Base-by-base conservation (phyloP, 1,140 invertebrate genomes). In the Apis laboriosa region DNA sequence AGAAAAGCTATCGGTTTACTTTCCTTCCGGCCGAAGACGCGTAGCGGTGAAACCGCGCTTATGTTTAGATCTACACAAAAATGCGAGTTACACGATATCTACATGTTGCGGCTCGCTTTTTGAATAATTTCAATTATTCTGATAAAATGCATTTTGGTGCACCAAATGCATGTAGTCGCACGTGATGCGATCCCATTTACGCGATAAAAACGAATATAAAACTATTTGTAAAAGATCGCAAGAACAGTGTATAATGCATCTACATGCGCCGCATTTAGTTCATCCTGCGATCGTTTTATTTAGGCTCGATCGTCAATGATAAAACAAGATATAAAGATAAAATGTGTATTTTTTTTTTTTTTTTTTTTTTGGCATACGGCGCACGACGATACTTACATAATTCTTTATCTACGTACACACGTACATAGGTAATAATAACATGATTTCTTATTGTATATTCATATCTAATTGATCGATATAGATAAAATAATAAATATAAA, bases 401-500 rank as follows among this genome's bases (percentile, higher is more conserved):
- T 53, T 63, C 13, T 34, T 43, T 28, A 17, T 55, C 53, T 24
- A 73, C 58, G n/a, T 19, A 55, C 58, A 19, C 56, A 19, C 61
- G n/a, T 71, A 86, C 58, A 72, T 86, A 80, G 64, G 63, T 84
- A 82, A 87, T 80, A 85, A 83, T 84, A 89, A 86, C 43, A 86
- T 76, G 87, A 90, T 80, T 83, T 67, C 75, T 88, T 78, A 83
- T 64, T 24, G 84, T 75, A 53, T 80, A 76, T 83, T 82, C 82
- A 43, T 84, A 86, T 79, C 53, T 84, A 77, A 84, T 82, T 66
- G 85, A 83, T 60, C 74, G 64, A 72, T 84, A 85, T 72, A 60
- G 72, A 85, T 90, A 90, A 86, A 86, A 90, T 79, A 88, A 90
- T 85, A 90, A 89, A 89, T 86, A 85, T 80, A 89, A 86, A 77